Conservation (phyloP, 2,888 invertebrate species). For the Mythimna vitellina region DNA sequence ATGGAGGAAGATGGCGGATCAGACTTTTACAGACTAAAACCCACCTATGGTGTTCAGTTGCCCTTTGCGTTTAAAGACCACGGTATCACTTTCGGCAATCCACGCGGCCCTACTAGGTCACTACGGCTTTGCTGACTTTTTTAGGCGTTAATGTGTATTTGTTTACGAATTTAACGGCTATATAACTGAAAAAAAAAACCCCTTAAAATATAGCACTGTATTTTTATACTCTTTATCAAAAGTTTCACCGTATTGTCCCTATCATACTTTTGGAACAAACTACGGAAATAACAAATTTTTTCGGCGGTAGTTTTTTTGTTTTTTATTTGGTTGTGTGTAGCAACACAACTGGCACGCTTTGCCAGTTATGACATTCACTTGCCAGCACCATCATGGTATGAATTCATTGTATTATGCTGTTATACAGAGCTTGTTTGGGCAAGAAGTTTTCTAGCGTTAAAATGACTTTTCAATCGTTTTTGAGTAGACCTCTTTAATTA, state of each 20-base stretch:
- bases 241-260: not conserved
- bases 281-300: constrained; percentile 17
- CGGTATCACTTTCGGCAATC: too few relatives aligned
- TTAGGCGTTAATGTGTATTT: too few relatives aligned
- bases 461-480: not conserved
- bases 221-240: not conserved
- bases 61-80: too few relatives aligned
- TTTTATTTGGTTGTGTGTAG: constrained; percentile 14
- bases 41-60: too few relatives aligned
- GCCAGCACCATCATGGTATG: constrained; percentile 43
- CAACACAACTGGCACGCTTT: constrained; percentile 34
- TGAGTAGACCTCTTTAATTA: too few relatives aligned
- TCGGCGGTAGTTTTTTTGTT: constrained; percentile 17
- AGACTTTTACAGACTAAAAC: too few relatives aligned
- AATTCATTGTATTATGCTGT: constrained; percentile 40
- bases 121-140: too few relatives aligned
- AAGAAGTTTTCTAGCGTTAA: not conserved
- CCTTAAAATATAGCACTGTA: not conserved
- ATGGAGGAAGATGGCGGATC: too few relatives aligned
- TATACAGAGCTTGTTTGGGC: not conserved
- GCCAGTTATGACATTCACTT: constrained; percentile 52
- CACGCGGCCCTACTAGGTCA: too few relatives aligned
- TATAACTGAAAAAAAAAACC: not conserved
- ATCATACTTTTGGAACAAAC: constrained; percentile 10
- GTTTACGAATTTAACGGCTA: too few relatives aligned